phyloP scores from a whole-genome alignment of 2,797 vertebrate genomes.

The Acipenser oxyrinchus region DNA sequence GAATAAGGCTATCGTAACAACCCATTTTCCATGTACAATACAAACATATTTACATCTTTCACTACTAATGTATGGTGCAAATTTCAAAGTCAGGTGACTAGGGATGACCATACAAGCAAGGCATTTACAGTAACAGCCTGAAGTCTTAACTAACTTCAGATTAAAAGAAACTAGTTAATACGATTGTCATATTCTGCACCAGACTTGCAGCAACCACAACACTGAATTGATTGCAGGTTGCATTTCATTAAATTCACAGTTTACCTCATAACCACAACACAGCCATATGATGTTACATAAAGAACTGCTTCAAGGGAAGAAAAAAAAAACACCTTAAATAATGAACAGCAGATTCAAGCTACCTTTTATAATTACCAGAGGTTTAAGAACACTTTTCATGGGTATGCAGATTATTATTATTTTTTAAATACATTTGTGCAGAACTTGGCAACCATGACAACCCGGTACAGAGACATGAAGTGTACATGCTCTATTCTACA shows the following conservation, averaged over 20 bases:
- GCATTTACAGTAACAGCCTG: constrained; percentile 90
- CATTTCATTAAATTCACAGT: constrained; percentile 70
- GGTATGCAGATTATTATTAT: constrained; percentile 48
- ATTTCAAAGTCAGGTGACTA: constrained; percentile 83
- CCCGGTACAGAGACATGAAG: constrained; percentile 77
- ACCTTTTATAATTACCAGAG: constrained; percentile 67
- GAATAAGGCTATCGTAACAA: constrained; percentile 98
- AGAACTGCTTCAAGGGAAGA: constrained; percentile 33
- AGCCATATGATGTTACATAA: constrained; percentile 49
- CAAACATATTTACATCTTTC: constrained; percentile 96
- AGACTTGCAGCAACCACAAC: constrained; percentile 78
- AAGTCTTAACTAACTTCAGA: constrained; percentile 60
- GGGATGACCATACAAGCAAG: constrained; percentile 91
- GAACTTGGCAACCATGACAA: constrained; percentile 82
- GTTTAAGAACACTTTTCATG: constrained; percentile 87
- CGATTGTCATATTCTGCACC: constrained; percentile 97
- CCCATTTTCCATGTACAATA: constrained; percentile 93
- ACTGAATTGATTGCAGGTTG: constrained; percentile 59
- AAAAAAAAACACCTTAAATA: constrained; percentile 31
- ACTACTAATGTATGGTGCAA: constrained; percentile 89
- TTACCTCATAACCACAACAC: constrained; percentile 71
- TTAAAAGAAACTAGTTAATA: constrained; percentile 82
- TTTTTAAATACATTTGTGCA: constrained; percentile 80
- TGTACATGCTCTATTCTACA: constrained; percentile 38
- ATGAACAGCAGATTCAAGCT: constrained; percentile 61